Evolutionary conservation across 1,140 invertebrate species (phyloP).

Genomic region (Ostrea denselamellosa): DNA sequence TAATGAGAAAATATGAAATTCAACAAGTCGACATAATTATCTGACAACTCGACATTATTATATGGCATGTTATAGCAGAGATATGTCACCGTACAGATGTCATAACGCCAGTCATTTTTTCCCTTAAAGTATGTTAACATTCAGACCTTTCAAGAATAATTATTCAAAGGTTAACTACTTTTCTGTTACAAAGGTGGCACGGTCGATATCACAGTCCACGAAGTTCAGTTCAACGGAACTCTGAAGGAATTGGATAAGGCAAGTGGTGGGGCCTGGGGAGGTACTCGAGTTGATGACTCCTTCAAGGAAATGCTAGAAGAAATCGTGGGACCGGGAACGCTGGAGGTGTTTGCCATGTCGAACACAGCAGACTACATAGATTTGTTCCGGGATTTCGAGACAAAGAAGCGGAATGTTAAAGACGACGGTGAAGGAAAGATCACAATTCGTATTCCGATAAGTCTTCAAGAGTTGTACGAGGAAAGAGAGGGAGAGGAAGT

Average conservation of each 20-base stretch:
- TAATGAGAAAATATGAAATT: too few species aligned
- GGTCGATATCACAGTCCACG: slow-evolving; percentile 83
- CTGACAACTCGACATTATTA: too few species aligned
- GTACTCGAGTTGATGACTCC: slow-evolving; percentile 61
- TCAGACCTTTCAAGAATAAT: too few species aligned
- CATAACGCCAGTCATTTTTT: too few species aligned
- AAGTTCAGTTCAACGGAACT: slow-evolving; percentile 78
- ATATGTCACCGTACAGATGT: too few species aligned
- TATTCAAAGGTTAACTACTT: too few species aligned
- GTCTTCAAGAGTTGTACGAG: slow-evolving; percentile 47
- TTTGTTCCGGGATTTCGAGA: slow-evolving; percentile 54
- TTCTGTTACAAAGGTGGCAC: slow-evolving; percentile 79
- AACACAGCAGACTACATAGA: slow-evolving; percentile 50
- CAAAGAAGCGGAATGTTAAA: slow-evolving; percentile 49
- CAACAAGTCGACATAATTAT: too few species aligned
- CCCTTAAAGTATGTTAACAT: too few species aligned
- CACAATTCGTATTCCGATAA: slow-evolving; percentile 45
- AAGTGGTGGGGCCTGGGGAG: slow-evolving; percentile 82
- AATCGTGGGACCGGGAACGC: slow-evolving; percentile 36
- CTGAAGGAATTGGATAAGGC: slow-evolving; percentile 83
- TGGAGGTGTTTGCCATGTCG: slow-evolving; percentile 37
- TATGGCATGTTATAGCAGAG: too few species aligned
- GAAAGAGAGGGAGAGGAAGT: slow-evolving; percentile 13
- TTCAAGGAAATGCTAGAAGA: slow-evolving; percentile 48
- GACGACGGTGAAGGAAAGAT: slow-evolving; percentile 28